These are phyloP conservation scores for Macrosiphum euphorbiae DNA, from an alignment of 2,888 invertebrate species.

Conservation along the genomic window DNA sequence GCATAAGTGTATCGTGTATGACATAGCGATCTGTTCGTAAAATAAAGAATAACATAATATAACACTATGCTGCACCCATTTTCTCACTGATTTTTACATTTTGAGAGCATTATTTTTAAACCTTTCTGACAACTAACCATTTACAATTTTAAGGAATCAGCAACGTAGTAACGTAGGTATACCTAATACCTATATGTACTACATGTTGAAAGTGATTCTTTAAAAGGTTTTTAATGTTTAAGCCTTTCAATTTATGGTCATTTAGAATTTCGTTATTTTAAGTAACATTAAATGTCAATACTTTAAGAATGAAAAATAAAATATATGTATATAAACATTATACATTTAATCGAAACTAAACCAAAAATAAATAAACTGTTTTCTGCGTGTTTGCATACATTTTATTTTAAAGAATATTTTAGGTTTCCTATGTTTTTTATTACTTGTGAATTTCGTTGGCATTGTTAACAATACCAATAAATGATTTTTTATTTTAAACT, in stretches of 20 bases:
- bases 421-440: background rate
- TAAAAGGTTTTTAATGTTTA: constrained; percentile 47
- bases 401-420: background rate
- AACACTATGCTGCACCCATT: background rate
- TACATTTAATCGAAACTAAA: background rate
- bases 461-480: background rate
- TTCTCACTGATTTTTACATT: constrained; percentile 15
- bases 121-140: constrained; percentile 29
- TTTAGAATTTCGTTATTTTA: constrained; percentile 24
- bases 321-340: background rate
- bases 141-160: constrained; percentile 8
- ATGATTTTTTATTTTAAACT: background rate
- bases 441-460: background rate
- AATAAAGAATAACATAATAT: background rate
- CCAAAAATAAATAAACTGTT: background rate
- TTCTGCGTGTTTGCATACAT: background rate
- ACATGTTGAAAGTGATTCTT: constrained; percentile 25
- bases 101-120: constrained; percentile 34
- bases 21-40: background rate
- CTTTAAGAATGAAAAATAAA: constrained; percentile 1
- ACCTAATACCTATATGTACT: background rate
- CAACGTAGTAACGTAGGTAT: background rate
- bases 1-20: background rate
- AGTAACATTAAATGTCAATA: background rate
- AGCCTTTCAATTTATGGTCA: background rate